Evolutionary conservation across 2,888 invertebrate species (phyloP).

Genomic region (Tinea pellionella): DNA sequence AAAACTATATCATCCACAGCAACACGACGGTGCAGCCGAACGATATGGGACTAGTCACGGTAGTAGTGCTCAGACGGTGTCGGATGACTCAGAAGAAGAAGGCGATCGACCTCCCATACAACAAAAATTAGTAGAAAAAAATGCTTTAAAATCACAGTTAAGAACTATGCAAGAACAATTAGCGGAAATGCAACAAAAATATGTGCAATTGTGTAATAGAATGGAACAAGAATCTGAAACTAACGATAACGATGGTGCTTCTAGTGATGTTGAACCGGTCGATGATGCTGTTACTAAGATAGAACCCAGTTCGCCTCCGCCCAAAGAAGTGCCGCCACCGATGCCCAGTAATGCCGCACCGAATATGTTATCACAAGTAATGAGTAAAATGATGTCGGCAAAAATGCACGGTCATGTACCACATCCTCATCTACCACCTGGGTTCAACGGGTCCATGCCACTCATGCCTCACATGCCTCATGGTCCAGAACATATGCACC

Average conservation of each 20-base stretch:
- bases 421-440: constrained; percentile 70
- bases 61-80: constrained; percentile 55
- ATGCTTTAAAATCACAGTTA: constrained; percentile 86
- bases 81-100: constrained; percentile 82
- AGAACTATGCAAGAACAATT: constrained; percentile 90
- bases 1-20: constrained; percentile 95
- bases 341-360: constrained; percentile 51
- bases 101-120: constrained; percentile 81
- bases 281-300: constrained; percentile 65
- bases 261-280: constrained; percentile 76
- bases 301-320: constrained; percentile 70
- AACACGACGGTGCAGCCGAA: constrained; percentile 81
- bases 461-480: constrained; percentile 68
- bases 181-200: constrained; percentile 92
- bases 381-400: constrained; percentile 74
- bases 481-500: constrained; percentile 60
- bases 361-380: constrained; percentile 72
- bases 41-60: constrained; percentile 65
- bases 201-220: constrained; percentile 86
- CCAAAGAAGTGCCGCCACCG: constrained; percentile 62
- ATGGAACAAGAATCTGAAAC: constrained; percentile 85
- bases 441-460: constrained; percentile 69
- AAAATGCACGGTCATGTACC: constrained; percentile 71
- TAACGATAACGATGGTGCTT: constrained; percentile 78
- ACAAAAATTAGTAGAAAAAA: constrained; percentile 88